Conservation (phyloP, 2,888 invertebrate genomes). For the Agrotis ipsilon region DNA sequence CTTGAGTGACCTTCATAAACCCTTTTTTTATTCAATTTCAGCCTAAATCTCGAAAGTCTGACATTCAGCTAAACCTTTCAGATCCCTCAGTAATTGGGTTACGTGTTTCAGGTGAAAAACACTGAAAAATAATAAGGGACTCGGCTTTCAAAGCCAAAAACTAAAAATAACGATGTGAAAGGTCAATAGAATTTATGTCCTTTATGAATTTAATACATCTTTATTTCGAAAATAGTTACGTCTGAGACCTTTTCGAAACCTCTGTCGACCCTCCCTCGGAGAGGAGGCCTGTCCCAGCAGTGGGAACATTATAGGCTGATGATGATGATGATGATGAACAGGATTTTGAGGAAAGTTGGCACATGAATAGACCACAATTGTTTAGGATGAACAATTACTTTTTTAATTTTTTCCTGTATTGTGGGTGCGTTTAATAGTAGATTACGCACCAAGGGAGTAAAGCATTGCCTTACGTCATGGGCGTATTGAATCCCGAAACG, state of each 20-base stretch:
- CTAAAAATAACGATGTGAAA: background rate
- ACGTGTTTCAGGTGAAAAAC: background rate
- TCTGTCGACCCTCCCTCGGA: too few relatives aligned
- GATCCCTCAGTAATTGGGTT: conserved; percentile 22
- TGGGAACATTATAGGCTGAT: too few relatives aligned
- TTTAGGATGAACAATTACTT: too few relatives aligned
- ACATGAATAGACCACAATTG: too few relatives aligned
- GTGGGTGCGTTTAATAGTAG: too few relatives aligned
- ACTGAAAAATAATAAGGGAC: conserved; percentile 3
- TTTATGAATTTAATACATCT: background rate
- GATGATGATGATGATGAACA: too few relatives aligned
- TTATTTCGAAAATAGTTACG: background rate
- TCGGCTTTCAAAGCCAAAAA: background rate
- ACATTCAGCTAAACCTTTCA: background rate
- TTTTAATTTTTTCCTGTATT: too few relatives aligned
- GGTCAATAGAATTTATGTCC: background rate
- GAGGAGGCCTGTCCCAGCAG: too few relatives aligned
- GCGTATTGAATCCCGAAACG: too few relatives aligned
- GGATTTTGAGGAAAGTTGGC: too few relatives aligned
- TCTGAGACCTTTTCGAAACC: background rate
- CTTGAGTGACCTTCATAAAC: background rate
- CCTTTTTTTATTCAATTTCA: background rate
- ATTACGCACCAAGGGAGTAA: too few relatives aligned
- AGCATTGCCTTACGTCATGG: too few relatives aligned
- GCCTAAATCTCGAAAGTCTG: background rate